Evolutionary conservation across 2,113 vertebrate genomes (phyloP).

Genomic region (Pelecanus crispus): DNA sequence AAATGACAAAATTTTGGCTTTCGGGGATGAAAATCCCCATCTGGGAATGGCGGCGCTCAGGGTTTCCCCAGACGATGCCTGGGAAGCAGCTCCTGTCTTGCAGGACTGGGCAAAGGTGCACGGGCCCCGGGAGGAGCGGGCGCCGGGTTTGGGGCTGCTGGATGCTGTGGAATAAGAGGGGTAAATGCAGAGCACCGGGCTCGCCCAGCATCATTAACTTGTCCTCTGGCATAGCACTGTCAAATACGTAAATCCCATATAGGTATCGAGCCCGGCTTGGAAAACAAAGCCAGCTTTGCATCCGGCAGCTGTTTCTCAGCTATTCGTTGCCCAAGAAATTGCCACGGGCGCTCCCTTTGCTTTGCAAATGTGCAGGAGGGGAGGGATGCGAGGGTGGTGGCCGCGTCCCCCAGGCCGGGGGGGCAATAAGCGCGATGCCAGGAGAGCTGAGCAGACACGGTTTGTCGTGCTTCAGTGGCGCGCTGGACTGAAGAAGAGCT

Average conservation of each 20-base stretch:
- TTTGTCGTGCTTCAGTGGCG: fast-evolving
- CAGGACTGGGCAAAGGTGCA: fast-evolving
- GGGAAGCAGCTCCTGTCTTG: neutral
- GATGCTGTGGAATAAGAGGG: neutral
- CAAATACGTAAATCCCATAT: neutral
- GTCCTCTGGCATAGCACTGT: fast-evolving
- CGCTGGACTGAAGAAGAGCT: neutral
- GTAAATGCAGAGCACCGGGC: neutral
- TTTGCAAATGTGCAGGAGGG: neutral
- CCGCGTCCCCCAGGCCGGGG: too few relatives aligned
- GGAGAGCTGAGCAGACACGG: fast-evolving
- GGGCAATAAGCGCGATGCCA: too few relatives aligned
- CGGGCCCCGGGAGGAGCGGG: neutral
- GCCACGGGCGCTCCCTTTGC: neutral
- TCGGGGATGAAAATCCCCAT: neutral
- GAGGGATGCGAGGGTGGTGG: neutral
- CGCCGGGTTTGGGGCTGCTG: fast-evolving
- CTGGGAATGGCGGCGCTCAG: neutral
- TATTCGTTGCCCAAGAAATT: neutral
- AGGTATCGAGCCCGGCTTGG: neutral
- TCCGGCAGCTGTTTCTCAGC: neutral
- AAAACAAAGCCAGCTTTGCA: neutral
- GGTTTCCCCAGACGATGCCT: neutral
- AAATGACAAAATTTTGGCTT: neutral
- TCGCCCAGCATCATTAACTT: fast-evolving